Evolutionary conservation across 2,888 invertebrate species (phyloP), one percentile per base, ranked within the genome.

Genomic region (Orthonevra nobilis): DNA sequence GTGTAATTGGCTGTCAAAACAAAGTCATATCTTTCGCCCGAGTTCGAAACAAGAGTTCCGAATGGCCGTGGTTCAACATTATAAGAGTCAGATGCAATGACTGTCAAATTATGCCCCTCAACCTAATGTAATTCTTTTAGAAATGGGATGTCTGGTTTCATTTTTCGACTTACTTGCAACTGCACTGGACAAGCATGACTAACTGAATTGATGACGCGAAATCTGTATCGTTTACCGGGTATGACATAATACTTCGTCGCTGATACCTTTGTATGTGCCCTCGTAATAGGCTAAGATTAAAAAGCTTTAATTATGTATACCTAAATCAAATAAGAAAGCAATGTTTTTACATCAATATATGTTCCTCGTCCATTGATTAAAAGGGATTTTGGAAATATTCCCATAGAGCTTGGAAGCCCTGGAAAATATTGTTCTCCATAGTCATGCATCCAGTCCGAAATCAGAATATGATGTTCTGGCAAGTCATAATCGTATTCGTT

Each of bases 371-470:
- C 87, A 81, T 88, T 87, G 2, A 87, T 84, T 14, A 86, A 56
- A 17, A 86, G 56, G 0, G 84, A 83, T 48, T 84, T 83, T 0
- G 87, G 85, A 42, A 52, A 69, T 32, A 64, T 66, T 15, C 84
- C 84, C 4, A 17, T 19, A 0, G 82, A 28, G 32, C 81, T 28
- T 44, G 83, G 84, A 2, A 85, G 72, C 0, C 87, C 87, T 0
- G 86, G 87, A 66, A 64, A 83, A 75, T 42, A 82, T 60, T 85
- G 83, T 56, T 86, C 86, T 2, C 84, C 92, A 7, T 92, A 87
- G 74, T 91, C 90, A 82, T 93, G 92, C 81, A 93, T 92, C 96
- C 96, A 97, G 85, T 96, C 96, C 1, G 93, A 91, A 5, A 96
- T 90, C 17, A 92, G 87, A 84, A 96, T 91, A 1, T 92, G 90